Evolutionary conservation across 2,113 vertebrate species (phyloP), one percentile per base, ranked within the genome.

Genomic region (Argyrosomus japonicus): DNA sequence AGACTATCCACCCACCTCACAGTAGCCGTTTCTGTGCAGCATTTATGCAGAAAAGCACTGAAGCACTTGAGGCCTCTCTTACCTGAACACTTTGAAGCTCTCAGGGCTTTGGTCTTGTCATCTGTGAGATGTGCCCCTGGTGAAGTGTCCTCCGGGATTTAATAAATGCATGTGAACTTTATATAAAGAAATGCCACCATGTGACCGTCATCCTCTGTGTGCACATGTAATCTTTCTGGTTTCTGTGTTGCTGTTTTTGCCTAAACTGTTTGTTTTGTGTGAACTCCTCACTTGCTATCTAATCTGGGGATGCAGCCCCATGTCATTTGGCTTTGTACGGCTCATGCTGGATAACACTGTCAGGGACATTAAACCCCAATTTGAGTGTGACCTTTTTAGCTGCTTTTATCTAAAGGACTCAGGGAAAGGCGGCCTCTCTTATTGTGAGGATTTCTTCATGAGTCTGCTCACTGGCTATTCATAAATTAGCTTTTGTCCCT

Each of bases 341-440:
- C 88, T 78, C 54, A 45, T 29, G 65, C 81, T 70, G 61, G 56
- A 85, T 79, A 90, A 88, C 61, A 73, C 79, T 68, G 72, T 84
- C 71, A 82, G 72, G 62, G 53, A 89, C 68, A 86, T 83, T 77
- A 81, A 87, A 90, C 61, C 70, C 77, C 61, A 81, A 78, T 86
- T 89, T 87, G 58, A 86, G 56, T 79, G 45, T 90, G 91, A 92
- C 90, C 87, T 92, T 93, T 92, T 84, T 70, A 75, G 78, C 58
- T 85, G 61, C 62, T 72, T 85, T 92, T 81, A 87, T 88, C 80
- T 72, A 63, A 76, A 65, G 19, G 45, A 84, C 61, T 78, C 29
- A 11, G 64, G 58, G 40, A 81, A 75, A 81, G 18, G 57, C 67
- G 10, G 69, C 61, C 27, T 53, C 54, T 69, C 48, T 87, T 32